Evolutionary conservation across 2,797 vertebrate species (phyloP).

Genomic region (Delichon dasypus): DNA sequence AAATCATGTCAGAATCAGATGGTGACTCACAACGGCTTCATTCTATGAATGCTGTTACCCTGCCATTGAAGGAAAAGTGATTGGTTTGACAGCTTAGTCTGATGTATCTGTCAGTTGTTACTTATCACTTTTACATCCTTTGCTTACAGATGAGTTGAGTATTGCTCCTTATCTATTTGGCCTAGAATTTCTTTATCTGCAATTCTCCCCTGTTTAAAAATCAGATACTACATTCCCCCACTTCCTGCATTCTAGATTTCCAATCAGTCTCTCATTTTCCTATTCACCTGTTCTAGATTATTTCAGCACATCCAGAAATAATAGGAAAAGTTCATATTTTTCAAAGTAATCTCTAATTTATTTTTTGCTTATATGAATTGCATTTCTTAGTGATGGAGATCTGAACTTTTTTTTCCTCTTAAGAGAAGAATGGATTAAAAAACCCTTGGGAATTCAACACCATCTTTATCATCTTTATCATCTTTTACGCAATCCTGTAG

Average conservation of each 20-base stretch:
- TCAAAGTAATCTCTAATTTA: neutral
- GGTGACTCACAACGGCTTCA: conserved; percentile 32
- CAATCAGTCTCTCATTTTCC: conserved; percentile 9
- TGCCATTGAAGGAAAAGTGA: conserved; percentile 3
- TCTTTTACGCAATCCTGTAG: neutral
- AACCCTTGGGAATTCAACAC: neutral
- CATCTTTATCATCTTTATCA: neutral
- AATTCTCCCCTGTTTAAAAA: conserved; percentile 39
- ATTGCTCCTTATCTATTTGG: conserved; percentile 41
- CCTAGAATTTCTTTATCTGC: conserved; percentile 46
- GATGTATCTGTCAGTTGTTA: conserved; percentile 44
- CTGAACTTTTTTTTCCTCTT: neutral
- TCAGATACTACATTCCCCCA: neutral
- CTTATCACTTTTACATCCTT: conserved; percentile 45
- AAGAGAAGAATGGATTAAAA: neutral
- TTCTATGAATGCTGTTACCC: neutral
- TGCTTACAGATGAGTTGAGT: conserved; percentile 46
- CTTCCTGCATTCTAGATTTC: conserved; percentile 25
- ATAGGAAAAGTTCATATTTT: neutral
- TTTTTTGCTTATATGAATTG: neutral
- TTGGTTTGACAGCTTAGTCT: conserved; percentile 36
- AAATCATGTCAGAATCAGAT: conserved; percentile 35
- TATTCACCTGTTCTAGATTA: neutral
- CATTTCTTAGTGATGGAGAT: neutral
- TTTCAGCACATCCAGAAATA: neutral